Base-by-base conservation (phyloP, 2,888 invertebrate species). In the Ochropleura plecta region DNA sequence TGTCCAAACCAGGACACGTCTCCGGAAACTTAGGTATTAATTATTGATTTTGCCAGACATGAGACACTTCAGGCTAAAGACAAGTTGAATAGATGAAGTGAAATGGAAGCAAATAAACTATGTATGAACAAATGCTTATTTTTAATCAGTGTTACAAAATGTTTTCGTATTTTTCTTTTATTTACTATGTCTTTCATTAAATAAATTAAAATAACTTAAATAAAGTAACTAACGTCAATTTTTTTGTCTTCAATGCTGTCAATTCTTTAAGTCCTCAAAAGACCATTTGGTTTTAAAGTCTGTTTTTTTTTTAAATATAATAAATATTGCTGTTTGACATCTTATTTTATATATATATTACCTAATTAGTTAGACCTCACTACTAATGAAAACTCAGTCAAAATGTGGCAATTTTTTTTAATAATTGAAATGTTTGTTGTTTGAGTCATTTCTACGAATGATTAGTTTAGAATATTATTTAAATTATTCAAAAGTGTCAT, bases 11-110 rank as follows among this genome's bases (percentile, higher is more conserved):
- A 53, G 74, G n/a, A 57, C 81, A 73, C 55, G 51, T 75, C 49
- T 42, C 49, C 60, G 78, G 63, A 76, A 79, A 78, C 71, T 77
- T 81, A 44, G n/a, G 62, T 62, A 78, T 85, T 83, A 83, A 80
- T 79, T 83, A 85, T 85, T 79, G 78, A 81, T 62, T 68, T 42
- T 44, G 20, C 63, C 44, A 78, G 78, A 74, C 76, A 67, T 51
- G 62, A 59, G 12, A 30, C 63, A 46, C 49, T 77, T 64, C 9
- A 63, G 20, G 40, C 59, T 30, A 40, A 49, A 63, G 68, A 57
- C 48, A 66, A 57, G 60, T 57, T 46, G 71, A 85, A 74, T 72
- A 85, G 83, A 83, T 87, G 83, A 86, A 84, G 83, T 88, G n/a
- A n/a, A n/a, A n/a, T n/a, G n/a, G n/a, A n/a, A 73, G 76, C 42